phyloP scores from a whole-genome alignment of 2,113 vertebrate genomes.

The Cephalopholis sonnerati region DNA sequence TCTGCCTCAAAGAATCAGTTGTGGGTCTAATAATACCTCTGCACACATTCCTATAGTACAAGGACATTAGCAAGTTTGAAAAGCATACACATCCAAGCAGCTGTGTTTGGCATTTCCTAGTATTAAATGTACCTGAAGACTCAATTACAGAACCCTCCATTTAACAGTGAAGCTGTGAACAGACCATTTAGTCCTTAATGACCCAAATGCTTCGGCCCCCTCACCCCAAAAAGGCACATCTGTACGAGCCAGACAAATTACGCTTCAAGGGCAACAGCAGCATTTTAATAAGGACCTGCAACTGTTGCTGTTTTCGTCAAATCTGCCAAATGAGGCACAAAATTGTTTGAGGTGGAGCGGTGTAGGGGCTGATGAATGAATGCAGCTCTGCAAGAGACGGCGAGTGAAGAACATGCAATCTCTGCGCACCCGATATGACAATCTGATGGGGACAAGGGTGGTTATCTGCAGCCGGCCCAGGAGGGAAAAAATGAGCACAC shows the following conservation, averaged over 20 bases:
- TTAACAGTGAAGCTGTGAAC: conserved; percentile 28
- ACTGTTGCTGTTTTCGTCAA: conserved; percentile 42
- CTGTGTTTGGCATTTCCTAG: conserved; percentile 2
- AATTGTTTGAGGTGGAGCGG: conserved; percentile 14
- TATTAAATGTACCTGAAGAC: conserved; percentile 29
- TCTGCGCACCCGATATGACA: neutral
- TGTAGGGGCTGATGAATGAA: conserved; percentile 12
- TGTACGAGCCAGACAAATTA: conserved; percentile 35
- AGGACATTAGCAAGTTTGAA: conserved; percentile 9
- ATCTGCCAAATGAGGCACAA: conserved; percentile 52
- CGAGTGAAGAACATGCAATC: neutral
- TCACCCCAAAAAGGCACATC: conserved; percentile 8
- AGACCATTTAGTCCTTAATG: conserved; percentile 50
- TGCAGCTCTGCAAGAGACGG: conserved; percentile 1
- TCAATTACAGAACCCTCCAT: conserved; percentile 24
- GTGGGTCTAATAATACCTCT: neutral
- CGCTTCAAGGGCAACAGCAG: conserved; percentile 31
- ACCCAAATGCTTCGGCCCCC: conserved; percentile 5
- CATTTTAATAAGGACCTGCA: conserved; percentile 50
- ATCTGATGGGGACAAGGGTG: conserved; percentile 1
- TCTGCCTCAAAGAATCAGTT: neutral
- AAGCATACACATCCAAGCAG: neutral
- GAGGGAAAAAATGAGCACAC: conserved; percentile 4
- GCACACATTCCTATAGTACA: conserved; percentile 5
- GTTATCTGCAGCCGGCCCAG: conserved; percentile 14